A percentile compares a stretch with the other conserved stretches of the same genome.
These are phyloP conservation scores for Ptychochromis oligacanthus DNA, from an alignment of 2,113 vertebrate genomes.

Conservation along the genomic window DNA sequence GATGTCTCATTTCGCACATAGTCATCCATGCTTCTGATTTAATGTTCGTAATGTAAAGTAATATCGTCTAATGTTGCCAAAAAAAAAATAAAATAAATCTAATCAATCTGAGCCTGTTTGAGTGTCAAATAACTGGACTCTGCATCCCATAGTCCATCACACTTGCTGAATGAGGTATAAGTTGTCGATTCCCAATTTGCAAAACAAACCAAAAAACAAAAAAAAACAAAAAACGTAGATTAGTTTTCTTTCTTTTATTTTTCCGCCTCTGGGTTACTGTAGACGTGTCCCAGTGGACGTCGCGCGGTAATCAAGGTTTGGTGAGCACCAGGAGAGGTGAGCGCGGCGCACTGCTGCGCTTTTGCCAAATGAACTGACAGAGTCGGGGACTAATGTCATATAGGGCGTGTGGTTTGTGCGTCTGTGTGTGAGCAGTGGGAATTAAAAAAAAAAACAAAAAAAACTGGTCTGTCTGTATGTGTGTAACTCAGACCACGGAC, in stretches of 20 bases:
- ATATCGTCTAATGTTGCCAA: not conserved
- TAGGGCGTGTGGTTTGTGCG: conserved; percentile 2
- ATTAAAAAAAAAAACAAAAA: not conserved
- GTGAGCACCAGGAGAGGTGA: conserved; percentile 15
- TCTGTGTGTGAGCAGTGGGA: not conserved
- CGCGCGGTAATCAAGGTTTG: not conserved
- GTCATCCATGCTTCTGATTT: conserved; percentile 53
- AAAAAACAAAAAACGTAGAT: not conserved
- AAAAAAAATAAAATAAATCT: not conserved
- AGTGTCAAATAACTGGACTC: not conserved
- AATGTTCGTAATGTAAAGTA: not conserved
- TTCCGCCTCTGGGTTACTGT: not conserved
- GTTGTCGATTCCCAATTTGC: not conserved
- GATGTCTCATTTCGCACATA: conserved; percentile 58
- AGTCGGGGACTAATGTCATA: conserved; percentile 28
- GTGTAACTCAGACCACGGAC: not conserved
- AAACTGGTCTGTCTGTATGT: not conserved
- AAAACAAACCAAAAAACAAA: not conserved
- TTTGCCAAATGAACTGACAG: conserved; percentile 21
- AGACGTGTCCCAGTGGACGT: conserved; percentile 1
- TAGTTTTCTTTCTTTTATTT: not conserved
- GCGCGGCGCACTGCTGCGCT: conserved; percentile 28
- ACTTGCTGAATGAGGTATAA: not conserved
- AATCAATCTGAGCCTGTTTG: not conserved
- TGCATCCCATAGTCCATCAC: conserved; percentile 22